Percentiles rank a stretch among this genome's conserved stretches.
phyloP scores from a whole-genome alignment of 2,797 vertebrate species.

The Fistularia commersonii region DNA sequence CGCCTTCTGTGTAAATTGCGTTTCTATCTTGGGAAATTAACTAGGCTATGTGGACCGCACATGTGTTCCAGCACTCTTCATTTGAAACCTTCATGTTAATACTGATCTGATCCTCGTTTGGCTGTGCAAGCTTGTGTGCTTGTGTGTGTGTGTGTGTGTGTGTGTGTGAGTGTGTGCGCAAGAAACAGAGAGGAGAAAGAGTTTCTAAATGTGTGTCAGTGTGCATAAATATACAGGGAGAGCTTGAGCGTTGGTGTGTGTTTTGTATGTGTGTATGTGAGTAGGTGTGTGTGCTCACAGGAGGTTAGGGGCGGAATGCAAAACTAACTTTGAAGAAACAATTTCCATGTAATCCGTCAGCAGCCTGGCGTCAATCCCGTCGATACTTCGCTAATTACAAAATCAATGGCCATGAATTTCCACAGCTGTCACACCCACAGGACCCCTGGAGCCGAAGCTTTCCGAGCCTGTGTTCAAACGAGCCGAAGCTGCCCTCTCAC shows the following conservation, averaged over 20 bases:
- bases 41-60: conserved; percentile 74
- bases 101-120: conserved; percentile 65
- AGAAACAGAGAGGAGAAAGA: not conserved
- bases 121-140: conserved; percentile 23
- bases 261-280: conserved; percentile 10
- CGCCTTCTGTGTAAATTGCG: conserved; percentile 77
- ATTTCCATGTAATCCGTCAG: conserved; percentile 88
- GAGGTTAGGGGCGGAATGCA: conserved; percentile 58
- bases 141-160: conserved; percentile 12
- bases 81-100: conserved; percentile 74
- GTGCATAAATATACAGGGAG: conserved; percentile 20
- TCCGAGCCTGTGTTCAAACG: conserved; percentile 62
- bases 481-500: conserved; percentile 56
- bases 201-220: conserved; percentile 49
- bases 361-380: conserved; percentile 78
- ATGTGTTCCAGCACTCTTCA: conserved; percentile 71
- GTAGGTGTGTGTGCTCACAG: conserved; percentile 29
- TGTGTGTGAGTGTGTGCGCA: conserved; percentile 2
- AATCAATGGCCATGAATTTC: conserved; percentile 91
- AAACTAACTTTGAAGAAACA: conserved; percentile 83
- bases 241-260: conserved; percentile 6
- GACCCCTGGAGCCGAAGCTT: conserved; percentile 50
- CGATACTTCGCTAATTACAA: conserved; percentile 91
- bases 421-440: conserved; percentile 77
- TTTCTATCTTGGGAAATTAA: conserved; percentile 80